phyloP scores from a whole-genome alignment of 2,888 invertebrate genomes.

The Eremobia ochroleuca region DNA sequence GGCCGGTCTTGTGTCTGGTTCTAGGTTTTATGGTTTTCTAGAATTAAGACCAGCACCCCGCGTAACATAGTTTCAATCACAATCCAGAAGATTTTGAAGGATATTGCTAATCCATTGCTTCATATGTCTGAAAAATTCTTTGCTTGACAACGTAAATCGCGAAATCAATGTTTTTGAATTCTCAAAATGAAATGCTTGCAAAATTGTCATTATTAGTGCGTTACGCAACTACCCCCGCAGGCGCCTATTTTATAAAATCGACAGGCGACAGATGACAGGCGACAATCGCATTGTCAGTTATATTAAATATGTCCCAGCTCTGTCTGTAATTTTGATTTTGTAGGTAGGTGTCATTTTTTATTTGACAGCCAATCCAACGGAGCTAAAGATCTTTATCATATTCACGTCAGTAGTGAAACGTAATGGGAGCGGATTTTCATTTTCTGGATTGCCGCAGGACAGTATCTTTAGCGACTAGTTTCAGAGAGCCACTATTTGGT shows the following conservation, averaged over 20 bases:
- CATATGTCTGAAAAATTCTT: background rate
- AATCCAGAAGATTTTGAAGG: background rate
- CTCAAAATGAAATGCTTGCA: background rate
- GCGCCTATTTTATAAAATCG: background rate
- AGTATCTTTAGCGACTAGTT: too few relatives aligned
- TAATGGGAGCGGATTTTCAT: background rate
- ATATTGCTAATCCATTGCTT: background rate
- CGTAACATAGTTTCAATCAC: background rate
- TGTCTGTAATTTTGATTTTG: background rate
- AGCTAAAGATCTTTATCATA: background rate
- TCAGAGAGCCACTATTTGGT: too few relatives aligned
- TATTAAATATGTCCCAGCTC: background rate
- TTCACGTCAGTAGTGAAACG: background rate
- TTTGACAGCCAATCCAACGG: background rate
- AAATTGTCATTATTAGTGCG: background rate
- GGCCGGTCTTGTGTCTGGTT: too few relatives aligned
- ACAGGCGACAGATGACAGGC: background rate
- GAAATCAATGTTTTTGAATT: background rate
- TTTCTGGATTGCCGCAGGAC: background rate
- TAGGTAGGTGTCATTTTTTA: background rate
- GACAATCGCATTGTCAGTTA: background rate
- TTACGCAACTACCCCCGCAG: background rate
- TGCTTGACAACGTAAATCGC: background rate
- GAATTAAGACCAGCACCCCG: background rate
- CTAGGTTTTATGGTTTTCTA: slow-evolving; percentile 7